phyloP scores from a whole-genome alignment of 1,140 invertebrate genomes.

The Pinna nobilis region DNA sequence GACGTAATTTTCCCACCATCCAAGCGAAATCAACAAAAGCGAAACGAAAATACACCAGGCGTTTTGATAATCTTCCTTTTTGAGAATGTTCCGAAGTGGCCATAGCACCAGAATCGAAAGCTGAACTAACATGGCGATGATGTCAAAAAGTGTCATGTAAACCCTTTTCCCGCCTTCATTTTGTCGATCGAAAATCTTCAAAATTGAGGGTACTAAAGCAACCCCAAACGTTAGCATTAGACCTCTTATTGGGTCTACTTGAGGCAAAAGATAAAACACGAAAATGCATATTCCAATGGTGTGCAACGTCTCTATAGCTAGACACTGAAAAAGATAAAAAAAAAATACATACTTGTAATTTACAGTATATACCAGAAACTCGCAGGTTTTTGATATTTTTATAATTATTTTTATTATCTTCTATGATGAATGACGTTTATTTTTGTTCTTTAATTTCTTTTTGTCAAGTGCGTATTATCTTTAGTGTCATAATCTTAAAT shows the following conservation, averaged over 20 bases:
- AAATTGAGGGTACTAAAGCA: conserved; percentile 60
- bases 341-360: not conserved
- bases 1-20: conserved; percentile 73
- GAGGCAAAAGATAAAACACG: conserved; percentile 67
- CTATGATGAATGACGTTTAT: too few species aligned
- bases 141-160: conserved; percentile 54
- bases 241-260: conserved; percentile 57
- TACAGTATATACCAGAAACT: not conserved
- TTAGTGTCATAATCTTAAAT: too few species aligned
- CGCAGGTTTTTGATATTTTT: not conserved
- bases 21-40: conserved; percentile 65
- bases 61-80: conserved; percentile 35
- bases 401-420: too few species aligned
- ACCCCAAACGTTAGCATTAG: conserved; percentile 60
- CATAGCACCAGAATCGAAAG: conserved; percentile 59
- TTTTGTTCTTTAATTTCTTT: too few species aligned
- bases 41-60: conserved; percentile 62
- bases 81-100: conserved; percentile 49
- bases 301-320: conserved; percentile 67
- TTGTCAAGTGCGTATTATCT: too few species aligned
- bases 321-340: conserved; percentile 12
- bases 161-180: conserved; percentile 48
- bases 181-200: conserved; percentile 65
- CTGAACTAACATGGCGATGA: conserved; percentile 58
- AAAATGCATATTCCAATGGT: conserved; percentile 67